Conservation (phyloP, 2,113 vertebrate genomes). For the Sula dactylatra region DNA sequence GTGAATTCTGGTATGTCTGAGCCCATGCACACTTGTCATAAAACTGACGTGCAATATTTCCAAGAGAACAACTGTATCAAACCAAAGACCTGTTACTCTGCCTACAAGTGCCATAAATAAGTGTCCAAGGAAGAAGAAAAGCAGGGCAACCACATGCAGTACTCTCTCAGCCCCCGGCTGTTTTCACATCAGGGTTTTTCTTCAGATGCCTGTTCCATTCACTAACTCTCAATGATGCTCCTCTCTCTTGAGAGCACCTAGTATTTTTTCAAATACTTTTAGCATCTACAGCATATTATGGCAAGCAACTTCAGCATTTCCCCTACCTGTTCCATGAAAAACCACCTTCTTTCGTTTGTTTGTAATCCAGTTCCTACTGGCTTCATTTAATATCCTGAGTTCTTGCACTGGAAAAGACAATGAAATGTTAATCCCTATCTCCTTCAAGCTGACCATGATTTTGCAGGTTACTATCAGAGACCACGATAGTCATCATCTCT, state of each 20-base stretch:
- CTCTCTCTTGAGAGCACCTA: rapidly evolving
- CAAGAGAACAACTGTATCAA: not conserved
- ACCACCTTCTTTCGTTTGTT: not conserved
- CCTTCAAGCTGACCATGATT: not conserved
- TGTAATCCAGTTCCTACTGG: not conserved
- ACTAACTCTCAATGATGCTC: not conserved
- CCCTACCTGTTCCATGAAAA: not conserved
- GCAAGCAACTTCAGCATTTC: not conserved
- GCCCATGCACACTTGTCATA: not conserved
- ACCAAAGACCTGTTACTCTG: not conserved
- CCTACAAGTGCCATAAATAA: not conserved
- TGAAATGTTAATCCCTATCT: not conserved
- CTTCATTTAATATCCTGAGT: not conserved
- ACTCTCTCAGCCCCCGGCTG: not conserved
- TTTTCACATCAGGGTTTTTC: not conserved
- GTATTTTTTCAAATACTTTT: not conserved
- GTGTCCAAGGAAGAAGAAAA: not conserved
- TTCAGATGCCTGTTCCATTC: not conserved
- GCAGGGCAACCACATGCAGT: not conserved
- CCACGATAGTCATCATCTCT: not conserved
- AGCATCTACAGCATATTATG: not conserved
- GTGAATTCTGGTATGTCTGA: not conserved
- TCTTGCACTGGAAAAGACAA: not conserved
- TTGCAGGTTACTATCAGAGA: not conserved
- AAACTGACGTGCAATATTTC: not conserved